phyloP scores from a whole-genome alignment of 2,113 vertebrate genomes.

The Hippocampus guttulatus region DNA sequence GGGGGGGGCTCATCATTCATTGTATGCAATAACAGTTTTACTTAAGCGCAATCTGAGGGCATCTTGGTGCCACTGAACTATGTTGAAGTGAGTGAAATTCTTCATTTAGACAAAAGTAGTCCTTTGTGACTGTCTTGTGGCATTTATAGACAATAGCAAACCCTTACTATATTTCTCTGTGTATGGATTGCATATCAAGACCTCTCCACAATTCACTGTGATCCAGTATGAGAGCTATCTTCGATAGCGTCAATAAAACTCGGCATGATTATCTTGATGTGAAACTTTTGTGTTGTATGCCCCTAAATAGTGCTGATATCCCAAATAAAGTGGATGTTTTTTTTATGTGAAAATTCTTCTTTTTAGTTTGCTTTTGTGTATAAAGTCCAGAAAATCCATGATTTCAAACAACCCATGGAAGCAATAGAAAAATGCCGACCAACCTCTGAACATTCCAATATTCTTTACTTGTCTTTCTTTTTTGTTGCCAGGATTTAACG shows the following conservation, averaged over 20 bases:
- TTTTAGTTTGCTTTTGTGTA: neutral
- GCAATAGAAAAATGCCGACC: neutral
- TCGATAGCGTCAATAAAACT: neutral
- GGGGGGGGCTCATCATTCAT: too few species aligned
- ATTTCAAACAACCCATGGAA: neutral
- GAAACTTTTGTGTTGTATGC: neutral
- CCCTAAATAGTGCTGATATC: neutral
- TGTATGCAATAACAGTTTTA: neutral
- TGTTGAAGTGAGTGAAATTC: neutral
- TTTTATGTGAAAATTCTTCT: too few species aligned
- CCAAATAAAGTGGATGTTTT: neutral
- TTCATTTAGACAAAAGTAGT: neutral
- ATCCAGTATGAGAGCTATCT: too few species aligned
- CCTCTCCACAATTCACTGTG: neutral
- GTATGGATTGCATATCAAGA: neutral
- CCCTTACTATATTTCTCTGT: neutral
- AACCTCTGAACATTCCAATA: too few species aligned
- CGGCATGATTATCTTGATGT: neutral
- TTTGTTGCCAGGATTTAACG: neutral
- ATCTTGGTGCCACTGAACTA: neutral
- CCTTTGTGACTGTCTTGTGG: neutral
- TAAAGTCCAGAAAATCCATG: neutral
- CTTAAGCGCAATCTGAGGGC: too few species aligned
- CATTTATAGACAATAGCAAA: too few species aligned
- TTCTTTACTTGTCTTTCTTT: neutral